phyloP scores from a whole-genome alignment of 2,113 vertebrate genomes.

The Cyprinodon brontotheroides region DNA sequence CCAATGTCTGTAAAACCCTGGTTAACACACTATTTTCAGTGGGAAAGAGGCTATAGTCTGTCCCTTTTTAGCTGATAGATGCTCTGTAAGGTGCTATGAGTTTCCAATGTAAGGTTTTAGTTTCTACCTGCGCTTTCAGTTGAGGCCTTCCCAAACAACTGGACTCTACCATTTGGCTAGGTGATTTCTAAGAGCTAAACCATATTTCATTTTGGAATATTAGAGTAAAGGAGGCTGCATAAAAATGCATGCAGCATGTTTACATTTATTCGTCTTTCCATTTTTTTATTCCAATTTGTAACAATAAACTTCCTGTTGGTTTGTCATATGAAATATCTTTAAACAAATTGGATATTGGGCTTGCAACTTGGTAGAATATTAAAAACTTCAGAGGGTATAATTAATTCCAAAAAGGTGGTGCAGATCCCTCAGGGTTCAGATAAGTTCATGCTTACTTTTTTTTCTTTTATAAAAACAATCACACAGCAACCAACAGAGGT shows the following conservation, averaged over 20 bases:
- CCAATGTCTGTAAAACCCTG: too few relatives aligned
- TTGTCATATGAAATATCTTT: neutral
- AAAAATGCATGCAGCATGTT: neutral
- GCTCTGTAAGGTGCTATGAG: too few relatives aligned
- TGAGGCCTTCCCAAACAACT: too few relatives aligned
- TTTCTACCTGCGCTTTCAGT: too few relatives aligned
- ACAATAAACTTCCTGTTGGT: neutral
- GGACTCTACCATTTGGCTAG: neutral
- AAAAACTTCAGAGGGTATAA: neutral
- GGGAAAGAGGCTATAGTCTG: too few relatives aligned
- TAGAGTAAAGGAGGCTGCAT: neutral
- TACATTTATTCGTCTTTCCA: neutral
- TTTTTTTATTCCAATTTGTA: neutral
- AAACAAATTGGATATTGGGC: neutral
- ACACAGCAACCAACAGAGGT: slow-evolving; percentile 1
- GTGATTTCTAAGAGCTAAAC: neutral
- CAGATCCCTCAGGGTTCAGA: neutral
- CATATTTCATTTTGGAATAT: neutral
- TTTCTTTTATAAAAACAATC: neutral
- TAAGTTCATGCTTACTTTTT: neutral
- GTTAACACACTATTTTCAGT: too few relatives aligned
- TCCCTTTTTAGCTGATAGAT: too few relatives aligned
- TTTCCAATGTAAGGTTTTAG: too few relatives aligned
- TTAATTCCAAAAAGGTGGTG: too few relatives aligned
- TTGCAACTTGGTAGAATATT: neutral